These are phyloP conservation scores for Lobophora halterata DNA, from an alignment of 2,888 invertebrate genomes.

Conservation along the genomic window DNA sequence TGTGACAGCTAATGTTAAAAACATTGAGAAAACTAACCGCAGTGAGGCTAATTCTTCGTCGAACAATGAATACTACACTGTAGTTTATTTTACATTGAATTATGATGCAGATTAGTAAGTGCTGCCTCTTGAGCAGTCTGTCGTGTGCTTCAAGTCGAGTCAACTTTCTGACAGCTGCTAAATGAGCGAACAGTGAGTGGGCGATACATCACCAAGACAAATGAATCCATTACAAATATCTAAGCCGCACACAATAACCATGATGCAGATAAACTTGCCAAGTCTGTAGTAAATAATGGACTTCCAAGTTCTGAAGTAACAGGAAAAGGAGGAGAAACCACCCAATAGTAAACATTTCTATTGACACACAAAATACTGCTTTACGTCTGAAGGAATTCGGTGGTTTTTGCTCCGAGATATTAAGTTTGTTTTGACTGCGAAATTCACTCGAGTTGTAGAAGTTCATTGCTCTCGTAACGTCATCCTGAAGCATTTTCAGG, in stretches of 20 bases:
- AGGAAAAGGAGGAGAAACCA: constrained; percentile 45
- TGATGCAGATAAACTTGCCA: constrained; percentile 34
- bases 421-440: constrained; percentile 69
- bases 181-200: constrained; percentile 48
- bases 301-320: constrained; percentile 36
- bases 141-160: constrained; percentile 12
- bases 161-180: constrained; percentile 43
- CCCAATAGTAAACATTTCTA: constrained; percentile 14
- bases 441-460: constrained; percentile 62
- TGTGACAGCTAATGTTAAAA: too few relatives aligned
- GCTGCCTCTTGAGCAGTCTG: constrained; percentile 3
- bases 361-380: constrained; percentile 7
- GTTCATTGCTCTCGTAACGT: constrained; percentile 67
- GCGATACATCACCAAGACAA: constrained; percentile 45
- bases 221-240: constrained; percentile 45
- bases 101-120: constrained; percentile 15
- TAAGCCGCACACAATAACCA: constrained; percentile 31
- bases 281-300: constrained; percentile 34
- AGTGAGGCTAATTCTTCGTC: too few relatives aligned
- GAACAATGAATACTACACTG: neutral
- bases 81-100: constrained; percentile 11
- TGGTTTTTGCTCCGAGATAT: constrained; percentile 32
- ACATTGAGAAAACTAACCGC: too few relatives aligned
- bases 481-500: constrained; percentile 41
- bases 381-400: constrained; percentile 12